These are phyloP conservation scores for Knipowitschia caucasica DNA, from an alignment of 2,797 vertebrate genomes.

Conservation along the genomic window DNA sequence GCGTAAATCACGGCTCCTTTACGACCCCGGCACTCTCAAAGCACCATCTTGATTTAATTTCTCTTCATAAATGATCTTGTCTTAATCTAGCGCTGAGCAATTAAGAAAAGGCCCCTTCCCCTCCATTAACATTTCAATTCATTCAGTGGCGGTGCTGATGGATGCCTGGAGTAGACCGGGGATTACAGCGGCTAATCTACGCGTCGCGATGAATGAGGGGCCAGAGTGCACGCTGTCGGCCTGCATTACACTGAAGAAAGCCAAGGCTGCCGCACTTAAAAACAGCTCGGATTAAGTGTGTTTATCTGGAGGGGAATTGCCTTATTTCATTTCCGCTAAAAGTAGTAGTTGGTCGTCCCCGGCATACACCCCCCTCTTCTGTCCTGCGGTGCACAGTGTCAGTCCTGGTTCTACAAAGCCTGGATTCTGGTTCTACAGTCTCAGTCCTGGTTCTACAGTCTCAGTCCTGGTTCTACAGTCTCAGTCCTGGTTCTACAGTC, in stretches of 20 bases:
- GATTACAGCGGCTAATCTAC: conserved; percentile 85
- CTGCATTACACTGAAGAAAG: conserved; percentile 56
- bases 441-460: no score
- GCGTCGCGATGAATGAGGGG: conserved; percentile 85
- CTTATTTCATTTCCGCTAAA: neutral
- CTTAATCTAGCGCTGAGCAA: conserved; percentile 70
- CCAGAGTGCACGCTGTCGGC: conserved; percentile 79
- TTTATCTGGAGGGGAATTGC: neutral
- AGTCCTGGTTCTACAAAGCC: no score
- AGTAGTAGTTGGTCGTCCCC: no score
- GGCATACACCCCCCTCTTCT: no score
- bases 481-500: no score
- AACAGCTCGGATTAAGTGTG: neutral
- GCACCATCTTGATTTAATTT: conserved; percentile 57
- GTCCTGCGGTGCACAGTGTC: no score
- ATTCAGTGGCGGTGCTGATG: conserved; percentile 57
- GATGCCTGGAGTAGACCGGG: conserved; percentile 74
- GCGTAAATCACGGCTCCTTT: conserved; percentile 36
- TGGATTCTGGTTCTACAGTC: no score
- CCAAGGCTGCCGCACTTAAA: neutral
- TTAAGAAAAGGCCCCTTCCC: conserved; percentile 64
- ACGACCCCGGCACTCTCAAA: conserved; percentile 47
- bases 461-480: no score
- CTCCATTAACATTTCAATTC: conserved; percentile 77
- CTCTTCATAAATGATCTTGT: conserved; percentile 68